A percentile compares a stretch with the other conserved stretches of the same genome.
Evolutionary conservation across 2,888 invertebrate species (phyloP).

Genomic region (Latrodectus elegans): DNA sequence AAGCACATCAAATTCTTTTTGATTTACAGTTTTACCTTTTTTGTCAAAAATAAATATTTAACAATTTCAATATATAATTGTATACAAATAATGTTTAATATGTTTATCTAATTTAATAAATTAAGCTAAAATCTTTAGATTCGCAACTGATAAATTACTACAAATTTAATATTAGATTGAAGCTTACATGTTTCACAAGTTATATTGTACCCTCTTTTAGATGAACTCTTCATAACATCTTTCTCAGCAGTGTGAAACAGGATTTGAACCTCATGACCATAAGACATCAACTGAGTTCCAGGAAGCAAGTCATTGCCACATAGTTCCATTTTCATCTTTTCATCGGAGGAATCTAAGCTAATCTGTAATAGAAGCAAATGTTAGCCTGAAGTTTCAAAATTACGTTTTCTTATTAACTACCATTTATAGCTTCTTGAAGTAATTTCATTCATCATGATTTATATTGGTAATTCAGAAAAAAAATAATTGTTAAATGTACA

Average conservation of each 20-base stretch:
- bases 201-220: slow-evolving; percentile 58
- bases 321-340: slow-evolving; percentile 32
- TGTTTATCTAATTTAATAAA: no score
- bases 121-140: no score
- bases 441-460: no score
- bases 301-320: slow-evolving; percentile 33
- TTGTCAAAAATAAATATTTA: no score
- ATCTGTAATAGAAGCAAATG: neutral
- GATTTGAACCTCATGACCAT: slow-evolving; percentile 58
- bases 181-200: slow-evolving; percentile 68
- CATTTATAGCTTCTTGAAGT: neutral
- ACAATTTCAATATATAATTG: no score
- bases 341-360: slow-evolving; percentile 40
- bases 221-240: slow-evolving; percentile 4
- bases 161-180: neutral
- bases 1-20: no score
- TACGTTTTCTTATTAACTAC: neutral
- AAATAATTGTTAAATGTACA: no score
- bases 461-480: no score
- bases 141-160: neutral
- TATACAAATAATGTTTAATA: no score
- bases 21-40: no score
- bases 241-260: slow-evolving; percentile 32
- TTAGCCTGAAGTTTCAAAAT: neutral
- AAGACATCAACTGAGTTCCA: slow-evolving; percentile 58